phyloP scores from a whole-genome alignment of 2,888 invertebrate genomes.

The Pinctada fucata region DNA sequence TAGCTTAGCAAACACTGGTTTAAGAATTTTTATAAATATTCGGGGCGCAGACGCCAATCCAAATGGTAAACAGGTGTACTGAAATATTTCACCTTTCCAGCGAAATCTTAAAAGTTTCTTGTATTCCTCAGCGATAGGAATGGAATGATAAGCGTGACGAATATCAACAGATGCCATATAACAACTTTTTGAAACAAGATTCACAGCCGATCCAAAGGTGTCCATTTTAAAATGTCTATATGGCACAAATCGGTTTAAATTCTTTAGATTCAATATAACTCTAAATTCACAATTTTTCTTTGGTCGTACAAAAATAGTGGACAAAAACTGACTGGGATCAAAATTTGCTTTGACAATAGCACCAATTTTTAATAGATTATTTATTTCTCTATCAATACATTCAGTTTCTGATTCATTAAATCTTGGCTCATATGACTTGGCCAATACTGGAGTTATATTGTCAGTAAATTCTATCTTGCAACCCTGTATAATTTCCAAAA shows the following conservation, averaged over 20 bases:
- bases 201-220: conserved; percentile 42
- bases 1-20: conserved; percentile 45
- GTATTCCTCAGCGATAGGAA: conserved; percentile 31
- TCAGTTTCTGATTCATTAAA: conserved; percentile 27
- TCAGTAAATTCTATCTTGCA: conserved; percentile 25
- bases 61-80: conserved; percentile 47
- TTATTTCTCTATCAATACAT: conserved; percentile 29
- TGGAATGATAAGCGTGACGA: conserved; percentile 42
- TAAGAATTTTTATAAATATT: conserved; percentile 51
- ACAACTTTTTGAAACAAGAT: conserved; percentile 34
- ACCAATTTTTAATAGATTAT: conserved; percentile 26
- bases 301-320: conserved; percentile 40
- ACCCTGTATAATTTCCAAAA: conserved; percentile 22
- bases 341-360: conserved; percentile 16
- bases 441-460: background rate
- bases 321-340: conserved; percentile 18
- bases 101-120: conserved; percentile 43
- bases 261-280: conserved; percentile 43
- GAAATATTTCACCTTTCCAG: conserved; percentile 40
- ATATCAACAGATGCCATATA: conserved; percentile 42
- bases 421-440: background rate
- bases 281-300: conserved; percentile 43
- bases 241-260: conserved; percentile 36
- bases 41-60: conserved; percentile 46
- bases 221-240: conserved; percentile 49